A percentile compares a stretch with the other conserved stretches of the same genome.
phyloP scores from a whole-genome alignment of 2,888 invertebrate genomes.

The Lutraria lutraria region DNA sequence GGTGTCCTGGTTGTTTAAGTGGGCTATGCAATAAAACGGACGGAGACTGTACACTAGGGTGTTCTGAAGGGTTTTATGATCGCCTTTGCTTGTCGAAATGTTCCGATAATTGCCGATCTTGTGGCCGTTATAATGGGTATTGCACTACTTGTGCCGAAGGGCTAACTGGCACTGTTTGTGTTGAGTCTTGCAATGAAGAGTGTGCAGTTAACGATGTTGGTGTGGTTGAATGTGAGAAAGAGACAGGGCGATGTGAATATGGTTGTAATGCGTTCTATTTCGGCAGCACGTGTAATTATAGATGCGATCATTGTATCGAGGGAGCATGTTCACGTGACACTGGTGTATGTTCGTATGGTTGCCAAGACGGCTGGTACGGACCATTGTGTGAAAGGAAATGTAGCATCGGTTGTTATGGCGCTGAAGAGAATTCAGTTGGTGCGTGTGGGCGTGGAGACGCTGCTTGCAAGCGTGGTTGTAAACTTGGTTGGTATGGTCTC shows the following conservation, averaged over 20 bases:
- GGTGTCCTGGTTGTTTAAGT: constrained; percentile 25
- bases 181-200: background rate
- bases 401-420: constrained; percentile 29
- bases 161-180: constrained; percentile 28
- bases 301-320: constrained; percentile 51
- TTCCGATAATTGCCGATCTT: constrained; percentile 37
- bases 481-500: background rate
- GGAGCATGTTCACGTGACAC: constrained; percentile 40
- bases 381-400: constrained; percentile 20
- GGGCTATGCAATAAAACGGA: background rate
- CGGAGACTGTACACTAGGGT: constrained; percentile 31
- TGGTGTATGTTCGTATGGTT: constrained; percentile 43
- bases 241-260: constrained; percentile 42
- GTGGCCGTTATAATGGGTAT: constrained; percentile 18
- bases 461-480: constrained; percentile 30
- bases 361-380: constrained; percentile 21
- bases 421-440: background rate
- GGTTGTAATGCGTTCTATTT: constrained; percentile 43
- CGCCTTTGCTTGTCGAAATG: constrained; percentile 4
- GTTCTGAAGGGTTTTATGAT: constrained; percentile 29
- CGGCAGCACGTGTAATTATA: constrained; percentile 44
- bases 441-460: background rate
- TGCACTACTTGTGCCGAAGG: constrained; percentile 37
- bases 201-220: constrained; percentile 11
- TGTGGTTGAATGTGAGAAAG: constrained; percentile 19